A percentile compares a stretch with the other conserved stretches of the same genome.
phyloP scores from a whole-genome alignment of 2,113 vertebrate species.

The Numida meleagris region DNA sequence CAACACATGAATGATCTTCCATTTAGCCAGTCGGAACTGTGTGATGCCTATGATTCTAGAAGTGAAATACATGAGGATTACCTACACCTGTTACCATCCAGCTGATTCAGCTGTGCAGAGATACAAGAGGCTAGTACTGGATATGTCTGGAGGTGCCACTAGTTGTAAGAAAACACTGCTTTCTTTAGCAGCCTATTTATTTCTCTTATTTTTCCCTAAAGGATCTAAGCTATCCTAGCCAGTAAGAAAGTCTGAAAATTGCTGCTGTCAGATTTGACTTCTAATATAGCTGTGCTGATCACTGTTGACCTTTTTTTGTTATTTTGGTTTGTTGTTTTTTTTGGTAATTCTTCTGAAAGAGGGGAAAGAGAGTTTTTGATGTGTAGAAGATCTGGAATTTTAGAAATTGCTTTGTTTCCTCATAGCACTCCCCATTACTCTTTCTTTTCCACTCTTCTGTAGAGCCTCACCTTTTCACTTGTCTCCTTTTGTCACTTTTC shows the following conservation, averaged over 20 bases:
- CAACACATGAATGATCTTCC: background rate
- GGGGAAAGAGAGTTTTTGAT: background rate
- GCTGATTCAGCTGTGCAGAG: background rate
- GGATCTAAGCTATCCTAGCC: background rate
- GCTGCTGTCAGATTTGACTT: background rate
- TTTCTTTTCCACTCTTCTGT: background rate
- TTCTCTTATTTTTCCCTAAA: background rate
- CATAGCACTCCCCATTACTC: background rate
- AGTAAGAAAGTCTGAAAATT: background rate
- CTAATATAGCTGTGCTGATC: background rate
- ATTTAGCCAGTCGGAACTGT: background rate
- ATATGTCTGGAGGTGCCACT: background rate
- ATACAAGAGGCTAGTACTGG: background rate
- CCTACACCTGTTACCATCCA: background rate
- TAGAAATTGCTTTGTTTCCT: background rate
- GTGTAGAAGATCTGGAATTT: background rate
- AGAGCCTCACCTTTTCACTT: background rate
- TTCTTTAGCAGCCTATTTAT: background rate
- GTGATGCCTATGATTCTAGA: background rate
- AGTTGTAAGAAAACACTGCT: background rate
- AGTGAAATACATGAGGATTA: background rate
- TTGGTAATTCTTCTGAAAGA: background rate
- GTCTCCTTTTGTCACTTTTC: background rate
- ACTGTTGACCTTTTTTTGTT: background rate
- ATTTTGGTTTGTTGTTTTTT: background rate